A percentile compares a stretch with the other conserved stretches of the same genome.
Conservation (phyloP, 30 jellyfish, hydroid and myxozoan species). For the Hydractinia echinata region DNA sequence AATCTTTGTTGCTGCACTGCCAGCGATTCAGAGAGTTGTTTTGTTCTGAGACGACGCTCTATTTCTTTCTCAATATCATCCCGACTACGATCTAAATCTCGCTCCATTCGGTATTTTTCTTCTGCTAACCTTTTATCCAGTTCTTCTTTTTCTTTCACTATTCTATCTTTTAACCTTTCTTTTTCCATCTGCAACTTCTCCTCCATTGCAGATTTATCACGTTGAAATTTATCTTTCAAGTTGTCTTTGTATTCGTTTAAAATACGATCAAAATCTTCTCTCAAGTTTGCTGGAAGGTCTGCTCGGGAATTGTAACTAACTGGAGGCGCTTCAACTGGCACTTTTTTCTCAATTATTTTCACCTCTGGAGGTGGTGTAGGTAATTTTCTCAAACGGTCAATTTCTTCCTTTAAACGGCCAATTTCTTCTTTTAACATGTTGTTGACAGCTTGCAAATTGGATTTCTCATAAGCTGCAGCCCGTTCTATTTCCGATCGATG, state of each 20-base stretch:
- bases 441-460: constrained; percentile 59
- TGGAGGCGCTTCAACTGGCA: constrained; percentile 25
- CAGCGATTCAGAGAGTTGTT: constrained; percentile 78
- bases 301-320: constrained; percentile 46
- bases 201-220: constrained; percentile 59
- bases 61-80: constrained; percentile 90
- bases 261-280: constrained; percentile 84
- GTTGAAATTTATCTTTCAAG: constrained; percentile 48
- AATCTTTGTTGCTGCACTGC: constrained; percentile 67
- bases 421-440: constrained; percentile 70
- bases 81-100: constrained; percentile 62
- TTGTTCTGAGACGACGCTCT: constrained; percentile 72
- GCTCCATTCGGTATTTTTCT: constrained; percentile 71
- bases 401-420: constrained; percentile 65
- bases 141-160: constrained; percentile 53
- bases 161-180: constrained; percentile 43
- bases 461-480: constrained; percentile 51
- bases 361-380: constrained; percentile 59
- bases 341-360: constrained; percentile 17
- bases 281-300: constrained; percentile 65
- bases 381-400: constrained; percentile 51
- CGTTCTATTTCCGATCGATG: constrained; percentile 63
- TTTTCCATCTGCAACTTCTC: constrained; percentile 62
- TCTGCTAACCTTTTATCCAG: constrained; percentile 53
- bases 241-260: constrained; percentile 69